Percentiles rank a stretch among this genome's conserved stretches.
These are phyloP conservation scores for Picus viridis DNA, from an alignment of 2,797 vertebrate genomes.

Conservation along the genomic window DNA sequence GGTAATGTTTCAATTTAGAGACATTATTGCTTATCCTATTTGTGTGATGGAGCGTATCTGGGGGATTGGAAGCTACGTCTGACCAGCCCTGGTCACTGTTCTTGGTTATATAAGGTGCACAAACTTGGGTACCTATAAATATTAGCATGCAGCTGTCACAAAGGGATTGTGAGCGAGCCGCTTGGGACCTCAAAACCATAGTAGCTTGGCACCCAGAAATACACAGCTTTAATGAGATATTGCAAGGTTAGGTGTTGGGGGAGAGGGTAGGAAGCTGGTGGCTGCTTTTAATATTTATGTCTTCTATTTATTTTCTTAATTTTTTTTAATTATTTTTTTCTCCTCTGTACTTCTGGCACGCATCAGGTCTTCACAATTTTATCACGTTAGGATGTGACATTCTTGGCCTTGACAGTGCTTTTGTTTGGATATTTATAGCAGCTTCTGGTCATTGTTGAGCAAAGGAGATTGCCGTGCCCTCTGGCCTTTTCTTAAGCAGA, in stretches of 20 bases:
- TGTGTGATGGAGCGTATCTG: neutral
- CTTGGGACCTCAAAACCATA: neutral
- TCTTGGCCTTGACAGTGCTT: conserved; percentile 68
- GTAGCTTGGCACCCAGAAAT: conserved; percentile 18
- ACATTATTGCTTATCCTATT: neutral
- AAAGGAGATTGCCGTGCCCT: conserved; percentile 83
- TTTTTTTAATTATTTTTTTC: neutral
- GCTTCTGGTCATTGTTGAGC: conserved; percentile 79
- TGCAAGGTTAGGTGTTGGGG: neutral
- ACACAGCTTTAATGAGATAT: neutral
- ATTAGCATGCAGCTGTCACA: conserved; percentile 36
- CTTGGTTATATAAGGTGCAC: neutral
- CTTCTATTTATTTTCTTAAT: neutral
- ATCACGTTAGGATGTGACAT: conserved; percentile 69
- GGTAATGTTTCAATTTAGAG: neutral
- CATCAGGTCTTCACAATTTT: conserved; percentile 13
- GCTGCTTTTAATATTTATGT: neutral
- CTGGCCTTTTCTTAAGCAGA: conserved; percentile 83
- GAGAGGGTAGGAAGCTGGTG: neutral
- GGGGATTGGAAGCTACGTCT: neutral
- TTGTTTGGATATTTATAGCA: conserved; percentile 77
- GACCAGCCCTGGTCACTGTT: neutral
- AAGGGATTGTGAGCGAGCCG: neutral
- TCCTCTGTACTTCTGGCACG: neutral
- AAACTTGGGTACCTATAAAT: conserved; percentile 44